Base-by-base conservation (phyloP, 2,113 vertebrate species). In the Solea senegalensis region DNA sequence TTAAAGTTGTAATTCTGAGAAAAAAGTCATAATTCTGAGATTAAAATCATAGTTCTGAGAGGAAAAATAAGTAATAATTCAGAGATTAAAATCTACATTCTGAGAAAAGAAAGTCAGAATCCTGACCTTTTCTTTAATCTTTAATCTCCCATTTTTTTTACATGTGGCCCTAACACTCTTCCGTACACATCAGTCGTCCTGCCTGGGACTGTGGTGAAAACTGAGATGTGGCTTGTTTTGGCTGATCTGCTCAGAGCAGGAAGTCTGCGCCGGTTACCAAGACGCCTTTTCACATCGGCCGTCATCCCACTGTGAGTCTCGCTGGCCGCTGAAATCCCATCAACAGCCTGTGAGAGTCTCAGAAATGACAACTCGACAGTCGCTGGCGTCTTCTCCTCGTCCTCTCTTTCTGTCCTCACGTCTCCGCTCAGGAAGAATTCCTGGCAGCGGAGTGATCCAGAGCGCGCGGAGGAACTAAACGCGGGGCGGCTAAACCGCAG, bases 311-410 rank as follows among this genome's bases (percentile, higher is more conserved):
- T 34, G 34, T 34, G 34, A 34, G 34, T 34, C 34, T 34, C 34
- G 5, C 34, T 57, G 69, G 55, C 55, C 44, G 71, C 71, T 61
- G 61, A 65, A 15, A 34, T 12, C 60, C 77, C 59, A 34, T 50
- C 80, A 83, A 74, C 86, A 65, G 39, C 74, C 83, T 69, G 69
- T 56, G 21, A 16, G 53, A 73, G 39, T 72, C 50, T 64, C 46
- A 62, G 55, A 81, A 49, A 82, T 66, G 83, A 80, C 79, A 82
- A 54, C 49, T 65, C 60, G 45, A 66, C 79, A 77, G 79, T 68
- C 48, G 66, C 61, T 81, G 83, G 61, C 74, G 64, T 63, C 51
- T 51, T 63, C 13, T 48, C 60, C 45, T 44, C 14, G 46, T 48
- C 8, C 7, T 64, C 49, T 63, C 62, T 9, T 61, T 66, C 21